phyloP scores from a whole-genome alignment of 2,888 invertebrate species.

The Euspilapteryx auroguttella region DNA sequence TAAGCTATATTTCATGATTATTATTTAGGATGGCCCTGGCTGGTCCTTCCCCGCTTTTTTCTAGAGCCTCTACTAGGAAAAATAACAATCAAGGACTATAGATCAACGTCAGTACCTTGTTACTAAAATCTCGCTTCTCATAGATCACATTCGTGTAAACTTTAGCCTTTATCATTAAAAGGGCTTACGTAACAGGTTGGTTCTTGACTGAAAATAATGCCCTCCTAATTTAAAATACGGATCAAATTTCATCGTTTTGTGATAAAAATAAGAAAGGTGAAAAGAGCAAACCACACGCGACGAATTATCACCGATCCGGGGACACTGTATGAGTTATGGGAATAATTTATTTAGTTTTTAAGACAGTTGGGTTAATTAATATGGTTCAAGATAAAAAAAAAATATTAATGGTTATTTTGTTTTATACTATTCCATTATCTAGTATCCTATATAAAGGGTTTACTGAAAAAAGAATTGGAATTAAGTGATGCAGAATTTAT shows the following conservation, averaged over 20 bases:
- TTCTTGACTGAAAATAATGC: too few species aligned
- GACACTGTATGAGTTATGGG: conserved; percentile 42
- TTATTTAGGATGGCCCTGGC: conserved; percentile 38
- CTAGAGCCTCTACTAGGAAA: conserved; percentile 33
- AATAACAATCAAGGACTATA: conserved; percentile 40
- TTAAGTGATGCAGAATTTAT: too few species aligned
- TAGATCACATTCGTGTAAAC: conserved; percentile 57
- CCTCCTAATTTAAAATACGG: too few species aligned
- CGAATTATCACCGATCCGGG: conserved; percentile 46
- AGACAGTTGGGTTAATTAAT: too few species aligned
- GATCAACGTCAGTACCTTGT: conserved; percentile 45
- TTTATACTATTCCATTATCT: too few species aligned
- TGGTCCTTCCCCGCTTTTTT: conserved; percentile 38
- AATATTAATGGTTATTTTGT: too few species aligned
- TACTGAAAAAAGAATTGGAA: too few species aligned
- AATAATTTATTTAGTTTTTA: conserved; percentile 44
- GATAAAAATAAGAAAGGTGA: conserved; percentile 25
- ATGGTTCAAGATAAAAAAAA: too few species aligned
- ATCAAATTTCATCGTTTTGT: too few species aligned
- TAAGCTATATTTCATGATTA: conserved; percentile 51
- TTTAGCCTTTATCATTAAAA: too few species aligned
- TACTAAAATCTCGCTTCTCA: conserved; percentile 58
- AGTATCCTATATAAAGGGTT: too few species aligned
- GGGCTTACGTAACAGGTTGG: too few species aligned
- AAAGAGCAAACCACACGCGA: conserved; percentile 57